phyloP scores from a whole-genome alignment of 2,113 vertebrate genomes.

The Leucopsar rothschildi region DNA sequence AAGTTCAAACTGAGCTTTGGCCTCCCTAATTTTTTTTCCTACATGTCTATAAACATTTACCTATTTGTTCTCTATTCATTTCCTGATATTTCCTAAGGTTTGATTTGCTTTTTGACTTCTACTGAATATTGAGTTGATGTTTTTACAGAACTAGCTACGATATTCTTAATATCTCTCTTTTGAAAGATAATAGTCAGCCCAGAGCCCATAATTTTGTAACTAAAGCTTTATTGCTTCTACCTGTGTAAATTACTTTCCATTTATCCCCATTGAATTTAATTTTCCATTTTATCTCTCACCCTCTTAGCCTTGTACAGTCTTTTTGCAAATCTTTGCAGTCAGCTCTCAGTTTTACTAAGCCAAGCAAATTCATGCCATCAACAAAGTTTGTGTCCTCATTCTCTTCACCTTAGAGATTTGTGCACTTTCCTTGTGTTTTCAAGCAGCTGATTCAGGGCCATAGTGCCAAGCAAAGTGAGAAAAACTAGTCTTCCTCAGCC shows the following conservation, averaged over 20 bases:
- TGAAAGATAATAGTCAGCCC: neutral
- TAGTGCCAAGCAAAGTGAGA: neutral
- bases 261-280: constrained; percentile 5
- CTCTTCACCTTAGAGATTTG: neutral
- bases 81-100: neutral
- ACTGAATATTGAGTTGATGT: neutral
- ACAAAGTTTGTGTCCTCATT: neutral
- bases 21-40: too few species aligned
- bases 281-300: constrained; percentile 12
- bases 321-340: constrained; percentile 8
- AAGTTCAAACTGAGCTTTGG: too few species aligned
- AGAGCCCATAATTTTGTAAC: neutral
- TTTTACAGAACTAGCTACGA: neutral
- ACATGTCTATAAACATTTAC: neutral
- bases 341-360: neutral
- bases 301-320: neutral
- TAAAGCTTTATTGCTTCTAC: constrained; percentile 32
- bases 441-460: neutral
- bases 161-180: neutral
- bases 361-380: neutral
- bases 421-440: neutral
- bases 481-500: neutral
- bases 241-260: constrained; percentile 1
- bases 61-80: neutral
- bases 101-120: constrained; percentile 2